Base-by-base conservation (phyloP, 2,888 invertebrate genomes). In the Ypsolopha scabrella region DNA sequence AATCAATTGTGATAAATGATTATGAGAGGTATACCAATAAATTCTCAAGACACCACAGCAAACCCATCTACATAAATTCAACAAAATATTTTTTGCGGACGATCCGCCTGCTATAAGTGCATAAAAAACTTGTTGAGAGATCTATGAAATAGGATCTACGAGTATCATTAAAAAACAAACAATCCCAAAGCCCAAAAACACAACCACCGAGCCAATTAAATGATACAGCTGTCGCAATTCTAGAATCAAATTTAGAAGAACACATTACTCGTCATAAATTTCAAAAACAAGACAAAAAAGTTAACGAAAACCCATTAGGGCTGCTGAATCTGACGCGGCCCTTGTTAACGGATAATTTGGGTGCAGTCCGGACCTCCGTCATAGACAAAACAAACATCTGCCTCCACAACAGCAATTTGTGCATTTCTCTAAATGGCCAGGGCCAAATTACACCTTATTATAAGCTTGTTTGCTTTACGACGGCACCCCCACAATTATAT, bases 381-480 rank as follows among this genome's bases (percentile, higher is more conserved):
- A 86, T 86, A 85, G 86, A 85, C 81, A 81, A 85, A 83, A 85
- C 82, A 85, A 85, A 83, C 86, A 85, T 80, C 86, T 85, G 85
- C 85, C 80, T 61, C 70, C 60, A 68, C 64, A 24, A 24, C 24
- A 62, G 79, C 78, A 82, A 85, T 83, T 85, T 83, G 81, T 80
- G 80, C 83, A 83, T 85, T 85, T 85, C 85, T 85, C 85, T 85
- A 85, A 86, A 85, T 85, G 86, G 80, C 77, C 80, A 77, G 77
- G 72, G 83, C 81, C 85, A 85, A 86, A 86, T 86, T 86, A 86
- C 76, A 86, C 68, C 86, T 86, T 86, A 86, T 86, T 86, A 85
- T 86, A 85, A 85, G 85, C 85, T 85, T 86, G 86, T 86, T 86
- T 86, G 86, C 85, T 85, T 86, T 86, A 82, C 82, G 83, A 82